phyloP scores from a whole-genome alignment of 2,888 invertebrate species.

The Cantharis rustica region DNA sequence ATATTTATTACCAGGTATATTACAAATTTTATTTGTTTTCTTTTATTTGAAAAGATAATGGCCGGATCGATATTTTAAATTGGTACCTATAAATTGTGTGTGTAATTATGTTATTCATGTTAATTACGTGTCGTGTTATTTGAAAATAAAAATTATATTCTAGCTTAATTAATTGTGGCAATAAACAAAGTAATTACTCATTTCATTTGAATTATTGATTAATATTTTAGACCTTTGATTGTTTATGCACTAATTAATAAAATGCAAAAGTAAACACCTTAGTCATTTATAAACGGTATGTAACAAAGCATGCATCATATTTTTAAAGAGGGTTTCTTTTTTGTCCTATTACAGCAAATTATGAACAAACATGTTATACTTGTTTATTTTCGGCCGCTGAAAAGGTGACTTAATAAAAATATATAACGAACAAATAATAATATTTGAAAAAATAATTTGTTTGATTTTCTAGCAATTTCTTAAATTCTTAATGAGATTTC shows the following conservation, averaged over 20 bases:
- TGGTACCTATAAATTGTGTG: background rate
- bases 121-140: slow-evolving; percentile 16
- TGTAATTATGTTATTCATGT: slow-evolving; percentile 15
- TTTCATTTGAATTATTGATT: slow-evolving; percentile 9
- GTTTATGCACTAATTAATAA: background rate
- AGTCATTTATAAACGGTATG: background rate
- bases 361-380: background rate
- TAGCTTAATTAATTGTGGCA: slow-evolving; percentile 22
- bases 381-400: background rate
- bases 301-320: background rate
- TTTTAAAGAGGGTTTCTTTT: background rate
- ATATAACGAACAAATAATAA: background rate
- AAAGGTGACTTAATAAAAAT: background rate
- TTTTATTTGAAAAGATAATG: slow-evolving; percentile 3
- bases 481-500: background rate
- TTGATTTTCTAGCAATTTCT: background rate
- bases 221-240: background rate
- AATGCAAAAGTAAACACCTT: background rate
- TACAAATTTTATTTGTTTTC: background rate
- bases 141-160: slow-evolving; percentile 16
- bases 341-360: background rate
- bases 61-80: slow-evolving; percentile 6
- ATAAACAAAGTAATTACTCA: slow-evolving; percentile 18
- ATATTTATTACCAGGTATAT: background rate
- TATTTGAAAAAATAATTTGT: background rate